These are phyloP conservation scores for Arctia plantaginis DNA, from an alignment of 2,888 invertebrate genomes.

Conservation along the genomic window DNA sequence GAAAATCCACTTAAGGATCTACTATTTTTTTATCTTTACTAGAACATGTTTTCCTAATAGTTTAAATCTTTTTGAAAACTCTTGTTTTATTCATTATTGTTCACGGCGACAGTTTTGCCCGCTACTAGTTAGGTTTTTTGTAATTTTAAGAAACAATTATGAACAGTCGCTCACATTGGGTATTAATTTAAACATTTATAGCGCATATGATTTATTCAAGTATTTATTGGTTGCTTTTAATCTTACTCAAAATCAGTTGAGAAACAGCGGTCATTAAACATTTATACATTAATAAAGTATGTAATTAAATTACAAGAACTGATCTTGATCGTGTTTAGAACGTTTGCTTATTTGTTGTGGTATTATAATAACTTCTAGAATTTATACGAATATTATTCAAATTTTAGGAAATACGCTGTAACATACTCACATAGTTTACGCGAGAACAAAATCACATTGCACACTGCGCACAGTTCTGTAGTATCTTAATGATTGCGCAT, in stretches of 20 bases:
- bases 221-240: neutral
- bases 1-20: neutral
- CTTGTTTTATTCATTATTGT: constrained; percentile 4
- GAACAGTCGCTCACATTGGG: neutral
- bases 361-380: neutral
- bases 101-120: constrained; percentile 11
- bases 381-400: neutral
- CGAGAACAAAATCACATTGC: constrained; percentile 24
- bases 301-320: neutral
- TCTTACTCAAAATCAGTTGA: neutral
- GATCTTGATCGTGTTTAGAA: neutral
- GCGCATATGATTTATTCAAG: neutral
- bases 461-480: constrained; percentile 41
- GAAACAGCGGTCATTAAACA: neutral
- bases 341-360: neutral
- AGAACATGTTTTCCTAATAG: constrained; percentile 4
- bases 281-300: neutral
- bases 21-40: constrained; percentile 1
- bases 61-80: constrained; percentile 10
- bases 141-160: neutral
- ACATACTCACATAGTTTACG: constrained; percentile 40
- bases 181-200: neutral
- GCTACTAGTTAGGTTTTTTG: neutral
- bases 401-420: neutral
- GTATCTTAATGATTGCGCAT: constrained; percentile 58